Percentiles rank a stretch among this genome's conserved stretches.
phyloP scores from a whole-genome alignment of 2,797 vertebrate species.

The Atherinosoma microstoma region DNA sequence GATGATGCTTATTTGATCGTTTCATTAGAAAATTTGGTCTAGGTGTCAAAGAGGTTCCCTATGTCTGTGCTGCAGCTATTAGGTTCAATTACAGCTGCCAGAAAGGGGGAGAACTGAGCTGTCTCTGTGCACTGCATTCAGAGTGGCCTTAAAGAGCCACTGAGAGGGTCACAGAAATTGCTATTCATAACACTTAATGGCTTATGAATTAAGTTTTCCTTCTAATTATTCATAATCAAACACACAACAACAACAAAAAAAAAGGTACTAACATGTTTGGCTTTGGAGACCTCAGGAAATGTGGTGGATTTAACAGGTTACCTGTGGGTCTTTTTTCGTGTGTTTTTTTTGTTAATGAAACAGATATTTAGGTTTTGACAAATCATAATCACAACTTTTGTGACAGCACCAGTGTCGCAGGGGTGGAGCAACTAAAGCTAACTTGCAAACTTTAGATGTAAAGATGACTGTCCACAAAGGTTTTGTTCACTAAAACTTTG shows the following conservation, averaged over 20 bases:
- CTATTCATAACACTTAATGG: slow-evolving; percentile 91
- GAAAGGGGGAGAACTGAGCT: slow-evolving; percentile 88
- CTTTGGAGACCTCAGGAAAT: slow-evolving; percentile 29
- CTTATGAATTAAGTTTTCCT: slow-evolving; percentile 86
- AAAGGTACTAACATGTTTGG: slow-evolving; percentile 53
- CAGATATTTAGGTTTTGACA: not conserved
- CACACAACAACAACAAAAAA: slow-evolving; percentile 32
- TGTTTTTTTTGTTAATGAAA: not conserved
- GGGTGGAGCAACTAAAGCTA: not conserved
- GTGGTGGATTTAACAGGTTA: slow-evolving; percentile 1
- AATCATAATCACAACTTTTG: not conserved
- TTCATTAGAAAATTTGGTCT: slow-evolving; percentile 86
- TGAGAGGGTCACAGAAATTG: slow-evolving; percentile 92
- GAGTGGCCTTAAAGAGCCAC: slow-evolving; percentile 90
- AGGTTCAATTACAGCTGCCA: slow-evolving; percentile 93
- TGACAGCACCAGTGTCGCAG: not conserved
- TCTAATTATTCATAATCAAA: slow-evolving; percentile 90
- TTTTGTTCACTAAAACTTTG: not conserved
- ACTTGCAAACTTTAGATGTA: too few species aligned
- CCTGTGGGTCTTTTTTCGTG: not conserved
- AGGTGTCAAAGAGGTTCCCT: slow-evolving; percentile 91
- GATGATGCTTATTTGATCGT: slow-evolving; percentile 89
- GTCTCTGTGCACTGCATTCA: slow-evolving; percentile 86
- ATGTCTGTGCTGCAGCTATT: slow-evolving; percentile 90
- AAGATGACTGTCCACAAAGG: too few species aligned